Evolutionary conservation across 1,140 invertebrate species (phyloP).

Genomic region (Musca domestica): DNA sequence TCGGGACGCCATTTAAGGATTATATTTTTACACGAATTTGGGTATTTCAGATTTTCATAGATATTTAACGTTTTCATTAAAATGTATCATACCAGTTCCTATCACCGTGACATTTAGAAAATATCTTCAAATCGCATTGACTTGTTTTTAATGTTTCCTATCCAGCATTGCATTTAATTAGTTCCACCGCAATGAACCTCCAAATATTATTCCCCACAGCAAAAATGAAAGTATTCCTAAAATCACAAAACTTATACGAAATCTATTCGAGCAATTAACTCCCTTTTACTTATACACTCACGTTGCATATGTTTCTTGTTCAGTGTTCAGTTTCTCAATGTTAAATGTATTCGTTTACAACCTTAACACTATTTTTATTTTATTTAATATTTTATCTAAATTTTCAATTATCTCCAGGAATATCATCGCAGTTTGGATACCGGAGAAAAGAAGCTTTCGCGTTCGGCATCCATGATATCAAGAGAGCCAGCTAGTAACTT

Average conservation of each 20-base stretch:
- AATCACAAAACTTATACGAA: not conserved
- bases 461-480: constrained; percentile 65
- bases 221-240: not conserved
- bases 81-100: too few relatives aligned
- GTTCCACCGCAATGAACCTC: not conserved
- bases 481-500: constrained; percentile 64
- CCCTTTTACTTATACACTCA: constrained; percentile 2
- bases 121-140: too few relatives aligned
- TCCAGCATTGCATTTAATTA: too few relatives aligned
- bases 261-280: not conserved
- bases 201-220: not conserved
- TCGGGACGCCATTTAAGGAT: too few relatives aligned
- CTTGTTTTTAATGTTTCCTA: too few relatives aligned
- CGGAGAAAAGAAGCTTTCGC: constrained; percentile 66
- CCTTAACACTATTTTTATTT: too few relatives aligned
- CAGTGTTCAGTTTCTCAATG: not conserved
- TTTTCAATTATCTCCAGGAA: constrained; percentile 64
- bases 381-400: too few relatives aligned
- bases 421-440: constrained; percentile 77
- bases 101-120: too few relatives aligned
- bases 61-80: too few relatives aligned
- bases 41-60: too few relatives aligned
- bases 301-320: constrained; percentile 19
- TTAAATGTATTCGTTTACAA: not conserved
- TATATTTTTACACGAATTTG: too few relatives aligned